These are phyloP conservation scores for Pristionchus pacificus DNA, from an alignment of 1,140 invertebrate species.

Conservation along the genomic window DNA sequence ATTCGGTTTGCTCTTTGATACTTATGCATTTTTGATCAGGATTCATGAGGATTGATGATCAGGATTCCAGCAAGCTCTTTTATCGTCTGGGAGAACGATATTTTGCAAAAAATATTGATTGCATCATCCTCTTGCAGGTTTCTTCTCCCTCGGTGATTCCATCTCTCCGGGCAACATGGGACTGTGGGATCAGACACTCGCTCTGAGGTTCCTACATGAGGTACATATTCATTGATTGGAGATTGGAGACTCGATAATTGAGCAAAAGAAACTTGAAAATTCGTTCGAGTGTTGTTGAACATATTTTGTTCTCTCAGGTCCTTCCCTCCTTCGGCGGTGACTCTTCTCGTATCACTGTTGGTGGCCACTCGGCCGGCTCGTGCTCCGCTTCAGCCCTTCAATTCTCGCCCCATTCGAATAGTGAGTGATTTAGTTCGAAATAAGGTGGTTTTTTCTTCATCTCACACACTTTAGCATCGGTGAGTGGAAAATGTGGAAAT, in stretches of 20 bases:
- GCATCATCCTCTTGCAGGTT: constrained; percentile 24
- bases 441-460: constrained; percentile 77
- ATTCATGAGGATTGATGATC: no score
- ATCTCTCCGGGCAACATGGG: constrained; percentile 61
- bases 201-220: constrained; percentile 64
- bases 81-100: no score
- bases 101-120: no score
- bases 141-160: constrained; percentile 42
- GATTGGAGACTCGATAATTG: not conserved
- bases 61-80: no score
- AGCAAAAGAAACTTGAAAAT: not conserved
- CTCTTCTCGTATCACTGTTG: constrained; percentile 62
- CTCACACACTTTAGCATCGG: constrained; percentile 69
- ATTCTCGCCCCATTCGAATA: constrained; percentile 30
- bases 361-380: constrained; percentile 69
- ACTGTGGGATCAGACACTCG: constrained; percentile 79
- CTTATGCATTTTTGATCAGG: constrained; percentile 75
- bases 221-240: constrained; percentile 35
- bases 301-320: constrained; percentile 1
- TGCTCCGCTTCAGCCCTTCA: constrained; percentile 72
- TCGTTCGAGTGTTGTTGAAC: no score
- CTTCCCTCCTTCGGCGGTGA: constrained; percentile 50
- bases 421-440: no score
- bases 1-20: constrained; percentile 83
- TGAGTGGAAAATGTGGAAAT: no score